Percentiles rank a stretch among this genome's conserved stretches.
phyloP scores from a whole-genome alignment of 2,797 vertebrate genomes.

The Sparus aurata region DNA sequence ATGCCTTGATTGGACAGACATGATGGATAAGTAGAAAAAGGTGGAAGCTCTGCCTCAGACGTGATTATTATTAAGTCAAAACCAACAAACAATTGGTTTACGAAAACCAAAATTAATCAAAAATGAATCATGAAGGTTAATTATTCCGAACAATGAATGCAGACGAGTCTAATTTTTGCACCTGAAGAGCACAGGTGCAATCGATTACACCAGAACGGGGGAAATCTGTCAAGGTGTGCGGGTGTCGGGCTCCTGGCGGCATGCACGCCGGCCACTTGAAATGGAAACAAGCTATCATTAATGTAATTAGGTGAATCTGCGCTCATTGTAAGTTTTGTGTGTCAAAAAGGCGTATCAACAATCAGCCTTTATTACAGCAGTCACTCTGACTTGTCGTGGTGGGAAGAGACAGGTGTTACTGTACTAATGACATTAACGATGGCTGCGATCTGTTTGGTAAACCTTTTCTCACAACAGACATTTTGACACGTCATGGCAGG shows the following conservation, averaged over 20 bases:
- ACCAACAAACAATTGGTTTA: neutral
- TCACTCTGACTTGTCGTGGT: neutral
- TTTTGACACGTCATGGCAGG: too few relatives aligned
- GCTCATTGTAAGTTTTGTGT: neutral
- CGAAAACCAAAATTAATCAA: too few relatives aligned
- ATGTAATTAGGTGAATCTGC: constrained; percentile 7
- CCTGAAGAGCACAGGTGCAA: too few relatives aligned
- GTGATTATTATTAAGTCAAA: neutral
- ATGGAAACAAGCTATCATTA: neutral
- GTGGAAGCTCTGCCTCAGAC: neutral
- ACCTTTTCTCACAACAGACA: neutral
- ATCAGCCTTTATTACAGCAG: neutral
- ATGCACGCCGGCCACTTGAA: too few relatives aligned
- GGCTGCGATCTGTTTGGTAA: neutral
- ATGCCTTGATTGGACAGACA: neutral
- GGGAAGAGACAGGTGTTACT: neutral
- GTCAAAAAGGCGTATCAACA: neutral
- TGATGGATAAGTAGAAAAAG: neutral
- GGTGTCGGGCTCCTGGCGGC: too few relatives aligned
- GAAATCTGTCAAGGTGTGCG: too few relatives aligned
- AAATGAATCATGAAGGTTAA: constrained; percentile 6
- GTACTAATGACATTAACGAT: neutral
- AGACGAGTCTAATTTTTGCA: neutral
- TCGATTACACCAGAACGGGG: too few relatives aligned
- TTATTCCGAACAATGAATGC: constrained; percentile 9